Base-by-base conservation (phyloP, 2,888 invertebrate genomes). In the Boloria selene region DNA sequence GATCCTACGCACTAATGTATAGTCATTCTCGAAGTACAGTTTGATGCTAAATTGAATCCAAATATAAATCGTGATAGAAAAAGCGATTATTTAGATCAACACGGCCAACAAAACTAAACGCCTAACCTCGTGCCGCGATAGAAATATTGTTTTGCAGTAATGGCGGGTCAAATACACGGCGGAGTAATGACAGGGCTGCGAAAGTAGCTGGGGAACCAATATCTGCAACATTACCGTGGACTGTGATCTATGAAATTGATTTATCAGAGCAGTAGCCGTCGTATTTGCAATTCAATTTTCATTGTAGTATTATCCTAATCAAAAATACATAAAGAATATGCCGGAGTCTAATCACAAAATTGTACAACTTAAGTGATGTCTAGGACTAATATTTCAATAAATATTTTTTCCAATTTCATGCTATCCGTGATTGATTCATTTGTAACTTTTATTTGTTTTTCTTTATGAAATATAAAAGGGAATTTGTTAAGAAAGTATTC, bases 101-200 rank as follows among this genome's bases (percentile, higher is more conserved):
- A 79, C 73, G 68, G 69, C 74, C 78, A 80, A 80, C 77, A 77
- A 82, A 79, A 79, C 75, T 82, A 81, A 84, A 81, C 76, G 79
- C 72, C n/a, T 55, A 47, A 77, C 74, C 77, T 75, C 74, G 76
- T 74, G 69, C 77, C 70, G 70, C 67, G 70, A 61, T 81, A 82
- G 82, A 81, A 69, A 72, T 64, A 83, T 82, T 79, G 78, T 80
- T 79, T 74, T 74, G 61, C 50, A 60, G 71, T 76, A 75, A 86
- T 83, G 78, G 73, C 75, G 74, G 87, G 87, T 90, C 90, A 90
- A 85, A 87, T 86, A 86, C 85, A 87, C 86, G 86, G 85, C 79
- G 68, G 74, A 72, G 78, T 90, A 90, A 90, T 90, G 81, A 90
- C 83, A 88, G 86, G 81, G 81, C 79, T 76, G 72, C 75, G 77